Evolutionary conservation across 2,113 vertebrate genomes (phyloP), one percentile per base, ranked within the genome.

Genomic region (Axis porcinus): DNA sequence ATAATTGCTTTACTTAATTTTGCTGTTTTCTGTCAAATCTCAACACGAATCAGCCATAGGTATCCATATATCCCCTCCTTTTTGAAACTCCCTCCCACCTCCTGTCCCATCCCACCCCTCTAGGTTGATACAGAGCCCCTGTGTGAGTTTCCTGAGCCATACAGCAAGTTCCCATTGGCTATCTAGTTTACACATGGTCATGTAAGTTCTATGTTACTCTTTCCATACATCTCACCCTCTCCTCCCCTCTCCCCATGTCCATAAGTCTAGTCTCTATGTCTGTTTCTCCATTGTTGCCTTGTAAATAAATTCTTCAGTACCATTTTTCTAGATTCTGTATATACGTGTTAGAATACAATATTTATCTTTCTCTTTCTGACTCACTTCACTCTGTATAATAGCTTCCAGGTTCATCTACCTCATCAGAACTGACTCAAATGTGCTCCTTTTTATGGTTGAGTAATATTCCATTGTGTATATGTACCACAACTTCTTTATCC

Each of bases 31-130:
- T 70, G 64, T 70, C n/a, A 70, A 36, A 70, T 17, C 9, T 70
- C n/a, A 70, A 36, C n/a, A 36, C 23, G 64, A 70, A 36, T 70
- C 64, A 70, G 17, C 64, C 17, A 70, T 36, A 23, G 64, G 17
- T 70, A 36, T 70, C 11, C n/a, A 70, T 5, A 70, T 5, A 36
- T 70, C 17, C n/a, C n/a, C 9, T 70, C 64, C 64, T n/a, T 70
- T 36, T 70, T 70, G n/a, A 70, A 70, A 21, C n/a, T 70, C 9
- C 17, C n/a, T 36, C n/a, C n/a, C 4, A 36, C 11, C 9, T 36
- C n/a, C 9, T 0, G 0, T 0, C 64, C 64, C 9, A 36, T 11
- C 33, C 17, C n/a, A 36, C 9, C 4, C n/a, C 17, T 70, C 64
- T 21, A 70, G 17, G 2, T 67, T 67, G 64, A 67, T 67, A 67